Base-by-base conservation (phyloP, 2,113 vertebrate genomes). In the Oncorhynchus mykiss region DNA sequence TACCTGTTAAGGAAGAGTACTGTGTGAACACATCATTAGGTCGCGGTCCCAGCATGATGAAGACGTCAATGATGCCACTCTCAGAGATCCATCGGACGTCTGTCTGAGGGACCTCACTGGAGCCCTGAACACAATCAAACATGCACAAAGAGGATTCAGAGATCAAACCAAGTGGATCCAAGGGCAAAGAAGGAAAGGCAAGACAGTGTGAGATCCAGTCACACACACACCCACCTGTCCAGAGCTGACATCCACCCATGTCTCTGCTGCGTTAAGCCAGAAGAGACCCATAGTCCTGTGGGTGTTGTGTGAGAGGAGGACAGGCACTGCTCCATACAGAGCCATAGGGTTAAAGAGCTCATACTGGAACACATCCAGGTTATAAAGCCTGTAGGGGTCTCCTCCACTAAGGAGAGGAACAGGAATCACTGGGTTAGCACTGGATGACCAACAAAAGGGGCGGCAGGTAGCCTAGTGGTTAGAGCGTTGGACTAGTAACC, bases 321-420 rank as follows among this genome's bases (percentile, higher is more conserved):
- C 82, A 0, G 95, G 95, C 2, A 96, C 93, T 0, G 95, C 87
- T 0, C 95, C 95, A 0, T 95, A 96, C 0, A 95, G 87, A 0
- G 95, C 95, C 95, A 96, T 96, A 65, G 93, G 92, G 39, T 92
- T 95, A 77, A 89, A 83, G 0, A 96, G 78, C 77, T 96, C 95
- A 0, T 95, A 96, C 83, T 95, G 94, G 90, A 96, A 96, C 34
- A 96, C 95, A 5, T 96, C 95, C 83, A 96, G 84, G 78, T 95
- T 96, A 77, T 95, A 95, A 4, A 95, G 92, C 0, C 95, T 90
- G 27, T 95, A 96, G 0, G 94, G 95, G 20, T 96, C 95, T 2
- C 93, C 93, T 11, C 86, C 92, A 66, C 94, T 95, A 80, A 49
- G 13, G 9, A 49, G 22, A 27, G 11, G 4, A 5, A 45, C 34